A percentile compares a stretch with the other conserved stretches of the same genome.
These are phyloP conservation scores for Seriola aureovittata DNA, from an alignment of 2,113 vertebrate genomes.

Conservation along the genomic window DNA sequence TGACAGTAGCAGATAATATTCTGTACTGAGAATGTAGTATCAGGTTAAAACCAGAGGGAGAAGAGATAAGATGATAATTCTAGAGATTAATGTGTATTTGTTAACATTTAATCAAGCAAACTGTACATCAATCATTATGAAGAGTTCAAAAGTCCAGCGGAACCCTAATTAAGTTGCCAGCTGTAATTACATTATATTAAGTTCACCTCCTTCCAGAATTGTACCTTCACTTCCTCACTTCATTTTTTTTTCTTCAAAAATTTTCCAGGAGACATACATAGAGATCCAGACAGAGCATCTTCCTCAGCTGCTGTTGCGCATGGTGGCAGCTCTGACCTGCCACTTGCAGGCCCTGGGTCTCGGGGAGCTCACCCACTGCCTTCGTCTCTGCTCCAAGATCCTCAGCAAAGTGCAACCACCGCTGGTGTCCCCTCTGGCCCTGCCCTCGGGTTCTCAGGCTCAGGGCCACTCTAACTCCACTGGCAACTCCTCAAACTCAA, in stretches of 20 bases:
- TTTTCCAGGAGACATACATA: conserved; percentile 94
- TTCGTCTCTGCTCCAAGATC: conserved; percentile 98
- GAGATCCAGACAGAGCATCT: conserved; percentile 99
- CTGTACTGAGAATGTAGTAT: neutral
- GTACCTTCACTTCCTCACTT: neutral
- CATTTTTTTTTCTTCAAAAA: conserved; percentile 48
- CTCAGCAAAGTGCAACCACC: conserved; percentile 99
- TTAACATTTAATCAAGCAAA: neutral
- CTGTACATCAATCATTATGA: neutral
- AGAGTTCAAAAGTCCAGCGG: neutral
- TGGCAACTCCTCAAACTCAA: conserved; percentile 67
- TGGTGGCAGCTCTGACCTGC: conserved; percentile 94
- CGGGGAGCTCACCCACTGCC: conserved; percentile 93
- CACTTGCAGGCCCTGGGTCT: conserved; percentile 92
- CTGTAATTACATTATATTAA: neutral
- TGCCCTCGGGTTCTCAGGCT: conserved; percentile 81
- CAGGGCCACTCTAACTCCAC: conserved; percentile 64
- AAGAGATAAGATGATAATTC: neutral
- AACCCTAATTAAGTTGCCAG: neutral
- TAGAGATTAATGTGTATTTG: neutral
- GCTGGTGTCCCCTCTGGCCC: conserved; percentile 88
- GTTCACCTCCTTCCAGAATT: neutral
- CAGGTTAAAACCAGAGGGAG: neutral
- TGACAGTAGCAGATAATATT: neutral
- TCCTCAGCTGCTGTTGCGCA: conserved; percentile 94